Base-by-base conservation (phyloP, 2,888 invertebrate species). In the Morpho achilles region DNA sequence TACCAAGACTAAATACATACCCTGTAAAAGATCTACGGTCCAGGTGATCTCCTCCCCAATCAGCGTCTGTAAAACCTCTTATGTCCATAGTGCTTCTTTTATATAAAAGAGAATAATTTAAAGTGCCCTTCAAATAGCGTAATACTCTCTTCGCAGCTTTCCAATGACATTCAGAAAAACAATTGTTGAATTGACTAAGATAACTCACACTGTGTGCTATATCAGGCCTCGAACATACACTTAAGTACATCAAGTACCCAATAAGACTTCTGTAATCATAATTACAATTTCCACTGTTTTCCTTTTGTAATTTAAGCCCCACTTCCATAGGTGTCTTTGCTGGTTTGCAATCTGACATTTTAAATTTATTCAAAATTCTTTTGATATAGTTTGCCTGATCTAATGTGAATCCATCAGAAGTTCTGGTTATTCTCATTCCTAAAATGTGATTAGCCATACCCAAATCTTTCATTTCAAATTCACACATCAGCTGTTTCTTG, bases 1-100 rank as follows among this genome's bases (percentile, higher is more conserved):
- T 1, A 50, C 49, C 22, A 56, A 62, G 40, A 60, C 39, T 32
- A 9, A 53, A 50, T 57, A 63, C 59, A 39, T 45, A 61, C 8
- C 62, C 59, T 39, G 62, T 58, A 54, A 59, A 65, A 4, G 63
- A 65, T 58, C 48, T 63, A 7, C 65, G 57, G 40, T 65, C 65
- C 16, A 44, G 23, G 7, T 47, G 22, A 50, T 63, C 42, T 22
- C n/a, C 50, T 39, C 51, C 63, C 61, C 59, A 63, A 45, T 65
- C 60, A 43, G 61, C 56, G 53, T 59, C 64, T 10, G 45, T 54
- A 58, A 53, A 62, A 22, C 55, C 60, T 22, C 32, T 16, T 46
- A 61, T 47, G 5, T 53, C n/a, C 7, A 8, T 42, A 50, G 48
- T 46, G 46, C 39, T 57, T 53, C 9, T 59, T 3, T 42, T 23